Evolutionary conservation across 2,888 invertebrate species (phyloP).

Genomic region (Seira sanloemensis): DNA sequence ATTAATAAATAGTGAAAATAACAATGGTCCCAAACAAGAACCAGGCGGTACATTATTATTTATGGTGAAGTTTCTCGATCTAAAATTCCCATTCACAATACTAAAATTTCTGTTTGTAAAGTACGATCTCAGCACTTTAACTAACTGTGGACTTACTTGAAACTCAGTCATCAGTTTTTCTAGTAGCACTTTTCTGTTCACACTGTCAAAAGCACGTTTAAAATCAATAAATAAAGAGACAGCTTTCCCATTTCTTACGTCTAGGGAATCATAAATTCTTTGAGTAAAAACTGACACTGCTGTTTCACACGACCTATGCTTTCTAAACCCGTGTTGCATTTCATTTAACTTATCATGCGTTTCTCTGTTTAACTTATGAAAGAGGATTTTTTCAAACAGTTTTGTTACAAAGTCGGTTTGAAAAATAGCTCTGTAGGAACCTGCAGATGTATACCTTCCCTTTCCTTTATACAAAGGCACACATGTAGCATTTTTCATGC

Average conservation of each 20-base stretch:
- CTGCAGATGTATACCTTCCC: background rate
- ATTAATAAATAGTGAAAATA: background rate
- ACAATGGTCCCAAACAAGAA: background rate
- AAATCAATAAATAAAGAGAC: background rate
- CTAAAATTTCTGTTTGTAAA: background rate
- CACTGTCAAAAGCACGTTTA: background rate
- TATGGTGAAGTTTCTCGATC: background rate
- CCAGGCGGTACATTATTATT: background rate
- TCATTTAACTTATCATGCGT: background rate
- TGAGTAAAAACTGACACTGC: background rate
- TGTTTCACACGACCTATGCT: background rate
- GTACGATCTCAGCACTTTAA: background rate
- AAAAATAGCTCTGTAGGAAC: constrained; percentile 15
- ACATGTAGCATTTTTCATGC: constrained; percentile 5
- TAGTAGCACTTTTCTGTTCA: background rate
- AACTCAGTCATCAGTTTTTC: background rate
- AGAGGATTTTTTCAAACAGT: constrained; percentile 9
- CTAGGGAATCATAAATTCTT: background rate
- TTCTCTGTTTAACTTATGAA: background rate
- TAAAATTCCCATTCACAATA: background rate
- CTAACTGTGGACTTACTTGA: background rate
- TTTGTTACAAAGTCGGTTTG: background rate
- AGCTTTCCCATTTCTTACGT: constrained; percentile 9
- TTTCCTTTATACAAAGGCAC: constrained; percentile 28
- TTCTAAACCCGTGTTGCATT: background rate